phyloP scores from a whole-genome alignment of 1,140 invertebrate species.

The Drosophila orosa region DNA sequence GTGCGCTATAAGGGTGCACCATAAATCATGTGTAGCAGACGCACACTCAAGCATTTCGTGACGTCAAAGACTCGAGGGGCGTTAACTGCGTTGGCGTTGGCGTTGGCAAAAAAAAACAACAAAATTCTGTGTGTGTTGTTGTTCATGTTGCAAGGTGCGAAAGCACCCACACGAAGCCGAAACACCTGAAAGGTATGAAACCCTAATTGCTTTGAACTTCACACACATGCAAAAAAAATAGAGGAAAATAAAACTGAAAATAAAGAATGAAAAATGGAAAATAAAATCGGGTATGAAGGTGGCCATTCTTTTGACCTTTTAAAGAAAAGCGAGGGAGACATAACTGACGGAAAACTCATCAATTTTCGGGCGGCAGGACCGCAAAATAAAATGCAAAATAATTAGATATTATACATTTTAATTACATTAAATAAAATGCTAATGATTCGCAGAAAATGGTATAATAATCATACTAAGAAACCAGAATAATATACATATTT shows the following conservation, averaged over 20 bases:
- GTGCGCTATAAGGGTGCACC: no score
- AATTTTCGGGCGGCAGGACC: neutral
- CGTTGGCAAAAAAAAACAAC: conserved; percentile 7
- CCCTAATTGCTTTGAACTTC: conserved; percentile 26
- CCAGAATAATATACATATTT: no score
- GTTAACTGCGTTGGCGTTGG: conserved; percentile 51
- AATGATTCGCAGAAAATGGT: no score
- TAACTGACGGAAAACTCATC: neutral
- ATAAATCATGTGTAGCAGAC: conserved; percentile 55
- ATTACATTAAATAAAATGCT: no score
- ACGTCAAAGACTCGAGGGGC: conserved; percentile 62
- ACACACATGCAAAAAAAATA: neutral
- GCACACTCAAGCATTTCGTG: conserved; percentile 9
- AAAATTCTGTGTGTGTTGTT: conserved; percentile 23
- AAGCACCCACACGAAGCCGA: conserved; percentile 7
- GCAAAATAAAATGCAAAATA: neutral
- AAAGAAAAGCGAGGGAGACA: neutral
- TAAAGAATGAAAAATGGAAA: neutral
- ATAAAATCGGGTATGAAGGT: neutral
- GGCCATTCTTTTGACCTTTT: neutral
- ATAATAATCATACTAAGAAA: no score
- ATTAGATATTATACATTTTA: no score
- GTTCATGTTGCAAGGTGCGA: conserved; percentile 38
- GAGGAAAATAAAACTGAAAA: neutral
- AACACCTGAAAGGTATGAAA: conserved; percentile 19